Base-by-base conservation (phyloP, 2,113 vertebrate species). In the Triplophysa tibetana region DNA sequence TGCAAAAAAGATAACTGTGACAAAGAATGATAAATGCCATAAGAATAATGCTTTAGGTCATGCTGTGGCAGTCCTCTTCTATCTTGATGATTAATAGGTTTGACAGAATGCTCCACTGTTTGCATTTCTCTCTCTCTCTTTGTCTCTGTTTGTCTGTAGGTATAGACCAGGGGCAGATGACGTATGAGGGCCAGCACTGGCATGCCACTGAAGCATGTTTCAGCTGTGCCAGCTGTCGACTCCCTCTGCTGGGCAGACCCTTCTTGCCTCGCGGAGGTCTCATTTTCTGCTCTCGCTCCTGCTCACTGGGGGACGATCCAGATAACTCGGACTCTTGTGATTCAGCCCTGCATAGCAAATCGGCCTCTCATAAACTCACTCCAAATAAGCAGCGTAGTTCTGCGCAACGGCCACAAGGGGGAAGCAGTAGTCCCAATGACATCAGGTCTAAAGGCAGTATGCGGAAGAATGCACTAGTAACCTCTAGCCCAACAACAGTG, bases 131-230 rank as follows among this genome's bases (percentile, higher is more conserved):
- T 52, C 23, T 60, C 8, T 74, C 3, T 24, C 70, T 50, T 21
- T 29, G 26, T 38, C 5, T 82, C 38, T 75, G 85, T 58, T 68
- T n/a, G 33, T 23, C 62, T 78, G 50, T 75, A 94, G 96, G 95
- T 67, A 94, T 96, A 19, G 95, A 96, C 85, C 95, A 96, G 89
- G 95, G 96, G 33, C 95, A 97, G 90, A 95, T 97, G 94, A 94
- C 95, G 0, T 96, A 96, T 0, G 95, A 96, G 81, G 95, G 95
- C 19, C 95, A 96, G 86, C 95, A 96, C 88, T 97, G 96, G 96
- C 96, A 97, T 0, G 96, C 96, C 0, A 91, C 92, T 0, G 93
- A 95, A 76, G 79, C 86, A 0, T 97, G 96, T 78, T 97, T 97
- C 92, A 93, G 95, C 87, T 97, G 96, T 54, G 93, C 92, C 72